Evolutionary conservation across 2,113 vertebrate genomes (phyloP), one percentile per base, ranked within the genome.

Genomic region (Daubentonia madagascariensis): DNA sequence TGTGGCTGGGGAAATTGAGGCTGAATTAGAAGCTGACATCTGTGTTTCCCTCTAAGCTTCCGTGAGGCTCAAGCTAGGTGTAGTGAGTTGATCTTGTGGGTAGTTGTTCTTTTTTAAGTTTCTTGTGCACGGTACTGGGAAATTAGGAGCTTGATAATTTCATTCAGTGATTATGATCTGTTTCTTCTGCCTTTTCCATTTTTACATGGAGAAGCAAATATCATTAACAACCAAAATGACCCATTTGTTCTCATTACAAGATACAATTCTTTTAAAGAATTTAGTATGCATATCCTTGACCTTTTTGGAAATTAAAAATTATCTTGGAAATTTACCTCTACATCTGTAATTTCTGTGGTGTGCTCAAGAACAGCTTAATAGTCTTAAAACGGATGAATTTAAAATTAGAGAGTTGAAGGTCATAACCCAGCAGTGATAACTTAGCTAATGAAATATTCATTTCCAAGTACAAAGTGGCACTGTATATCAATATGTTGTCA

Each of bases 391-490:
- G 92, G 98, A 98, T 98, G 97, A 98, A 98, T 98, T 98, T 96
- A 97, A 98, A 98, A 98, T 98, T 68, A 91, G 96, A 37, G 98
- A 96, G 97, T 97, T 98, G 98, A 98, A 99, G 98, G 98, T 99
- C 98, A 85, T 98, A 98, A 97, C 98, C 98, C 94, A 97, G 91
- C 2, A 98, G 97, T 98, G 98, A 98, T 98, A 98, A 98, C 98
- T 98, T 98, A 98, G 98, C 98, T 99, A 97, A 99, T 99, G 98
- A 98, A 98, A 98, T 99, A 98, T 99, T 99, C 98, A 98, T 99
- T 97, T 96, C 93, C 97, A 95, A 57, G 79, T 97, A 94, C 43
- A 83, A 98, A 98, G 97, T 98, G 97, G 96, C 96, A 95, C 92
- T 97, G 91, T 98, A 97, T 98, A 98, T 98, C 98, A 98, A 93